Evolutionary conservation across 1,140 invertebrate genomes (phyloP).

Genomic region (Magallana gigas): DNA sequence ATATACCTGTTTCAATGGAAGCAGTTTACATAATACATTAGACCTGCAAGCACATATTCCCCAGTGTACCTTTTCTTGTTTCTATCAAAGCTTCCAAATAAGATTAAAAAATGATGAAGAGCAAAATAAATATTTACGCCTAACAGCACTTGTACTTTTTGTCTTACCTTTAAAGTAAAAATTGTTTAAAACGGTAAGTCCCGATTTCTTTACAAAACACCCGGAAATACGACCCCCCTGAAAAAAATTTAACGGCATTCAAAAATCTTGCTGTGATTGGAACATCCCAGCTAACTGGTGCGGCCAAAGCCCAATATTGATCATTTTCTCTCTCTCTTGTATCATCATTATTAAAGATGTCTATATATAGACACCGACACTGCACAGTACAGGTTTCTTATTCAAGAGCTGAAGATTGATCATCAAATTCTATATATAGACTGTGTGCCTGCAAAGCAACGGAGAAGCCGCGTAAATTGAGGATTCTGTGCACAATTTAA

Average conservation of each 20-base stretch:
- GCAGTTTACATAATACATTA: no score
- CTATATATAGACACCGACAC: conserved; percentile 18
- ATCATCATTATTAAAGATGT: conserved; percentile 32
- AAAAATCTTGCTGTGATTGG: neutral
- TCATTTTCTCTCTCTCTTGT: conserved; percentile 29
- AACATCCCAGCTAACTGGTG: neutral
- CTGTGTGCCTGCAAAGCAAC: neutral
- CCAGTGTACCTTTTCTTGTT: no score
- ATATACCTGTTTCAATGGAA: no score
- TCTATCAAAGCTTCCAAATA: no score
- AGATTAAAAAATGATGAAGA: no score
- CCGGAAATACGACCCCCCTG: no score
- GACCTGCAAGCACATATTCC: no score
- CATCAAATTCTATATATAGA: conserved; percentile 31
- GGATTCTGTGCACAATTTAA: conserved; percentile 35
- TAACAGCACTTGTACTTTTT: no score
- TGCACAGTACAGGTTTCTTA: conserved; percentile 19
- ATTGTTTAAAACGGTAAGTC: no score
- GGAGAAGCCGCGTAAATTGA: conserved; percentile 18
- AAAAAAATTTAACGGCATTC: neutral
- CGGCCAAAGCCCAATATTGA: neutral
- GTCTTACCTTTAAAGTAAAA: no score
- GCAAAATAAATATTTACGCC: no score
- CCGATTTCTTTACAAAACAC: no score
- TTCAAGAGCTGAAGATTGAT: conserved; percentile 25